Evolutionary conservation across 2,888 invertebrate species (phyloP).

Genomic region (Metellina segmentata): DNA sequence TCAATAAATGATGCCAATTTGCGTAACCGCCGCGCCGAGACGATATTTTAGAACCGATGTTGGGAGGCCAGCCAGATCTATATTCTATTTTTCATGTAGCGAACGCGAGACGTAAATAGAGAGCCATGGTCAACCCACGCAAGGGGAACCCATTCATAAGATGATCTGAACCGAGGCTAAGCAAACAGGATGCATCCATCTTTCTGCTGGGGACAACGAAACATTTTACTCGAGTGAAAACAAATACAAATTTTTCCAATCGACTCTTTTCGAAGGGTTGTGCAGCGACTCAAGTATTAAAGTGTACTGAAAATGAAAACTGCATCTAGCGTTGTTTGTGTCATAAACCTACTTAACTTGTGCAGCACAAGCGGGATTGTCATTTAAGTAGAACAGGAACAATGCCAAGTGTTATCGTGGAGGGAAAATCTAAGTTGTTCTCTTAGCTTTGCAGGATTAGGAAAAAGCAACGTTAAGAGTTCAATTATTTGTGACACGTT

Average conservation of each 20-base stretch:
- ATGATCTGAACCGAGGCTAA: neutral
- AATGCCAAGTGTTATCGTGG: neutral
- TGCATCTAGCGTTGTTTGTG: neutral
- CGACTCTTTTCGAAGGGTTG: no score
- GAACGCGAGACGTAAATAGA: conserved; percentile 13
- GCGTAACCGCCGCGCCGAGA: conserved; percentile 12
- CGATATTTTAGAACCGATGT: conserved; percentile 13
- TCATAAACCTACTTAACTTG: neutral
- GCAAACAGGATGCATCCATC: neutral
- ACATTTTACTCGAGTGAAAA: no score
- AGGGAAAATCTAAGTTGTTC: neutral
- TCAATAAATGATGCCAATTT: conserved; percentile 11
- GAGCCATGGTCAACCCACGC: conserved; percentile 24
- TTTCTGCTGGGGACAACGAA: no score
- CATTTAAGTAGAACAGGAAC: neutral
- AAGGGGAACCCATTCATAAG: conserved; percentile 9
- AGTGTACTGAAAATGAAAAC: no score
- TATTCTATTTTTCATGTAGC: neutral
- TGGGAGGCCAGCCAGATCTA: conserved; percentile 48
- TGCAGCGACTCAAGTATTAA: no score
- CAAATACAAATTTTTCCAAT: no score
- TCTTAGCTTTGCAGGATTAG: no score
- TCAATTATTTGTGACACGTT: no score
- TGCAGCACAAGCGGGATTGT: neutral
- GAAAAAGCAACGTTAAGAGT: no score